Conservation (phyloP, 1,140 invertebrate genomes). For the Pseudobourletiella spinata region DNA sequence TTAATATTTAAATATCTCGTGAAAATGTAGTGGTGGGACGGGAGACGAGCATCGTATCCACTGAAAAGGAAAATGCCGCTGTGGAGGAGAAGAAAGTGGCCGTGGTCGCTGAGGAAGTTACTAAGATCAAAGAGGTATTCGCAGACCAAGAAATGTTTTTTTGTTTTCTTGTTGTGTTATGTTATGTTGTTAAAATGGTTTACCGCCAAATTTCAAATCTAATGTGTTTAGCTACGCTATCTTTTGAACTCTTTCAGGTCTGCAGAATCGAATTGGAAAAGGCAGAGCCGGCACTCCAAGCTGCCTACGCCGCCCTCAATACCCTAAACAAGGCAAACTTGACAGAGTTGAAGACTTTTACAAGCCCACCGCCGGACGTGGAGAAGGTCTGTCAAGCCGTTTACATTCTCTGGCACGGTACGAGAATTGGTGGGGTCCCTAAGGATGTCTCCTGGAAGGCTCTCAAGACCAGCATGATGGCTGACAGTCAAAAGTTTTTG, state of each 20-base stretch:
- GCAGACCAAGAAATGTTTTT: no score
- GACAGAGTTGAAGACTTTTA: conserved; percentile 94
- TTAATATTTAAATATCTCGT: conserved; percentile 37
- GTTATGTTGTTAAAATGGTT: no score
- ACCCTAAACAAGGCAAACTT: conserved; percentile 93
- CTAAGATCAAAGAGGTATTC: conserved; percentile 74
- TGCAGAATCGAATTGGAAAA: conserved; percentile 90
- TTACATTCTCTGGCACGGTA: conserved; percentile 83
- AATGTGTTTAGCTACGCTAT: no score
- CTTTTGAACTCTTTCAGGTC: no score
- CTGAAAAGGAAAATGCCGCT: conserved; percentile 77
- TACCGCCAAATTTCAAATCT: no score
- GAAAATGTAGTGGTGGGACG: conserved; percentile 64
- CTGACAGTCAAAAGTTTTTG: conserved; percentile 84
- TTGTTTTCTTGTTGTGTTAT: no score
- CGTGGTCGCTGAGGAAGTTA: conserved; percentile 86
- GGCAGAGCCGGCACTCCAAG: conserved; percentile 84
- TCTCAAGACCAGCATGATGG: conserved; percentile 83
- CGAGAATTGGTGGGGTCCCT: conserved; percentile 71
- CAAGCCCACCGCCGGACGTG: conserved; percentile 70
- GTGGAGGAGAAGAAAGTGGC: conserved; percentile 90
- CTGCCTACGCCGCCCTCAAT: conserved; percentile 89
- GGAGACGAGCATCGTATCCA: conserved; percentile 88
- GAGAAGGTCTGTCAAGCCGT: conserved; percentile 90
- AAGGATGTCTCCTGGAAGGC: conserved; percentile 95